These are phyloP conservation scores for Plecotus auritus DNA, from an alignment of 2,113 vertebrate genomes.

Conservation along the genomic window DNA sequence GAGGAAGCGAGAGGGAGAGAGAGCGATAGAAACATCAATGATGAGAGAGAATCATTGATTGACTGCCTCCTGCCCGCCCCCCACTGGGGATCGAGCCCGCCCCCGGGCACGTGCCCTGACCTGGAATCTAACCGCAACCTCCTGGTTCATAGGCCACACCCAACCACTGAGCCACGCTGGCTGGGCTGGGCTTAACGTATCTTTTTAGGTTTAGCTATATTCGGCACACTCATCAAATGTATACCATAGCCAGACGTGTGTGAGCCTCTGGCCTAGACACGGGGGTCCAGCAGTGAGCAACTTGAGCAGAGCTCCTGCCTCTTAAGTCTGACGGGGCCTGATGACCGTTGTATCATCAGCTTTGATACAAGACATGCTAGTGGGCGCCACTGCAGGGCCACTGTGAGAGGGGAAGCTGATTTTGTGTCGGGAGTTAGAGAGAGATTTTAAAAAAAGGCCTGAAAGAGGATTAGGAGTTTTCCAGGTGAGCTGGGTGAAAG, in stretches of 20 bases:
- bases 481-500: neutral
- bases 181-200: neutral
- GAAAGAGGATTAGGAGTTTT: neutral
- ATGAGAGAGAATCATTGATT: no score
- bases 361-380: neutral
- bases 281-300: neutral
- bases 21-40: no score
- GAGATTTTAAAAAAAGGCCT: neutral
- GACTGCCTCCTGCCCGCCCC: no score
- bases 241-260: neutral
- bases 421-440: neutral
- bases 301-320: neutral
- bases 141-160: no score
- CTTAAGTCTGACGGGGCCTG: neutral
- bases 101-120: no score
- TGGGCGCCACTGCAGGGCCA: neutral
- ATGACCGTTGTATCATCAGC: fast-evolving
- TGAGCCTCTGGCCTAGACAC: neutral
- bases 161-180: no score
- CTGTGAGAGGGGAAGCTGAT: neutral
- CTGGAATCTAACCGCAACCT: no score
- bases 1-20: no score
- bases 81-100: no score
- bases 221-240: neutral
- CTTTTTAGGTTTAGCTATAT: neutral